phyloP scores from a whole-genome alignment of 2,113 vertebrate genomes.

The Manacus vitellinus region DNA sequence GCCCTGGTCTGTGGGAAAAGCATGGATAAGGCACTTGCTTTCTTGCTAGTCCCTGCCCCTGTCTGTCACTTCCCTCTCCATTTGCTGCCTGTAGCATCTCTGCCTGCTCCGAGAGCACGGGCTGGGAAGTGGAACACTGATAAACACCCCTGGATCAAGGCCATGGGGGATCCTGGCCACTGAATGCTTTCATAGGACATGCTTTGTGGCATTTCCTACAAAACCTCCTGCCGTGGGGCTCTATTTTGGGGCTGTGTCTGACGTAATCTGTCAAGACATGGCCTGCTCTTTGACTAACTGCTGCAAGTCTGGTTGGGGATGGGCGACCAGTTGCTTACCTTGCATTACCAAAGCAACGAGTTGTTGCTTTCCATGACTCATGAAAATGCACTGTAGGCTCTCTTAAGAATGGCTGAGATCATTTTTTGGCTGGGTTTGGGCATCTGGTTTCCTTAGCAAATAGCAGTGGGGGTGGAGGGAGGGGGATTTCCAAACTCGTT shows the following conservation, averaged over 20 bases:
- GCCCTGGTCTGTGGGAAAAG: accelerated
- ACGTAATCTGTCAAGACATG: neutral
- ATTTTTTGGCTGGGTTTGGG: conserved; percentile 47
- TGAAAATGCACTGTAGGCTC: conserved; percentile 55
- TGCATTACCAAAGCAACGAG: conserved; percentile 68
- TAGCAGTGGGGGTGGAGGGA: conserved; percentile 3
- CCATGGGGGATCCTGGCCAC: neutral
- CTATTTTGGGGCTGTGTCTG: neutral
- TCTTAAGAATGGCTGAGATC: conserved; percentile 68
- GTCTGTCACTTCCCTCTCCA: accelerated
- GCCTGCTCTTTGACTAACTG: neutral
- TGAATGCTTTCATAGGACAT: neutral
- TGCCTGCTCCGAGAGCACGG: accelerated
- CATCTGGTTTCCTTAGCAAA: conserved; percentile 65
- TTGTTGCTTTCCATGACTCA: conserved; percentile 73
- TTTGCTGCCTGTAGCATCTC: neutral
- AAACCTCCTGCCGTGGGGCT: neutral
- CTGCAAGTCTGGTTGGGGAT: neutral
- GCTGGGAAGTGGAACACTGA: neutral
- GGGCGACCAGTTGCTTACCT: conserved; percentile 45
- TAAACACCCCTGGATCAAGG: neutral
- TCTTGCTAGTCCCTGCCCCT: neutral
- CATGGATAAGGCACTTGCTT: neutral
- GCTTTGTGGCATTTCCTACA: neutral
- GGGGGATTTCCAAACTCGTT: conserved; percentile 48